Evolutionary conservation across 2,888 invertebrate species (phyloP).

Genomic region (Habrosyne pyritoides): DNA sequence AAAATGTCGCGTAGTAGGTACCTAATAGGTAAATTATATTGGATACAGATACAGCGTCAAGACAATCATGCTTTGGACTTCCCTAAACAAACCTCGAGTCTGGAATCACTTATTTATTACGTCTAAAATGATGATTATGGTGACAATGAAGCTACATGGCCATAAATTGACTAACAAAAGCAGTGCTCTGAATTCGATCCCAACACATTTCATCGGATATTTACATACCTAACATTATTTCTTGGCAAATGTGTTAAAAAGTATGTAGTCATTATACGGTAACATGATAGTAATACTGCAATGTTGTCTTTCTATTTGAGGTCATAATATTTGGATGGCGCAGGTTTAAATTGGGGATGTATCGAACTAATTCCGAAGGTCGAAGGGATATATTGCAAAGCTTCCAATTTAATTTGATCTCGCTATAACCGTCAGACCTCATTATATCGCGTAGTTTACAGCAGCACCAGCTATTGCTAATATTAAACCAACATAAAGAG

Average conservation of each 20-base stretch:
- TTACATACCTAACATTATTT: background rate
- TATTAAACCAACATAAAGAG: too few relatives aligned
- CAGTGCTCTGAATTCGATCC: background rate
- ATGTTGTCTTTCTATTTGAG: background rate
- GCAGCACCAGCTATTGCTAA: too few relatives aligned
- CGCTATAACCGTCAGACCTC: too few relatives aligned
- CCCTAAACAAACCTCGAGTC: background rate
- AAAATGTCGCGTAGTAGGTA: background rate
- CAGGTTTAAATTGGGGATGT: too few relatives aligned
- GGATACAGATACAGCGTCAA: background rate
- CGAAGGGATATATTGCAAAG: background rate
- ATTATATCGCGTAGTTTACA: too few relatives aligned
- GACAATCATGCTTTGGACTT: background rate
- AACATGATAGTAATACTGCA: background rate
- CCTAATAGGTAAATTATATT: background rate
- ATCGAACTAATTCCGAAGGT: too few relatives aligned
- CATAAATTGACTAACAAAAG: background rate
- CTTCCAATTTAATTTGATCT: background rate
- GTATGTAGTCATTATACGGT: too few relatives aligned
- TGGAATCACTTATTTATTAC: background rate
- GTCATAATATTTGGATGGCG: background rate
- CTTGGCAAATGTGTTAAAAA: background rate
- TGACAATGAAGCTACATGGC: background rate
- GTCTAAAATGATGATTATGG: background rate
- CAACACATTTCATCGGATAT: background rate